Base-by-base conservation (phyloP, 2,888 invertebrate genomes). In the Mylabris sibirica region DNA sequence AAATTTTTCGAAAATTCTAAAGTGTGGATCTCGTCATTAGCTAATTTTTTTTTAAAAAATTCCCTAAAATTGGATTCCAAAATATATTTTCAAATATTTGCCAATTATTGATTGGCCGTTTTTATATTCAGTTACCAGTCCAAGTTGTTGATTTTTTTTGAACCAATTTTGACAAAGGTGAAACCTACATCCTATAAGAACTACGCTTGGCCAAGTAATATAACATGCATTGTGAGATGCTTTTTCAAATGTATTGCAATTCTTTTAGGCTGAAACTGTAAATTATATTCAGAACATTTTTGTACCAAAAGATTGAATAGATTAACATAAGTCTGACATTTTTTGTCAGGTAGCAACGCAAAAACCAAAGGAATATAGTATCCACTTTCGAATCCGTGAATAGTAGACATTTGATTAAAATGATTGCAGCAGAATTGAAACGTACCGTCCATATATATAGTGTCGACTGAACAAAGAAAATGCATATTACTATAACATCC, bases 361-460 rank as follows among this genome's bases (percentile, higher is more conserved):
- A 64, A 64, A 8, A 64, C 53, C 34, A 57, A 17, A 49, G 64
- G 64, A 53, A 53, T 64, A 35, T 64, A 64, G 26, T 64, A 49
- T n/a, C 24, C 53, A 30, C 49, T 64, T 64, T 24, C 9, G 24
- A 64, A 20, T 14, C 53, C 64, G 17, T 64, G 64, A 53, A 64
- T 22, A 14, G 17, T 64, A 53, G 41, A 64, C 49, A 64, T 24
- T 24, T 64, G 64, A 53, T 2, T 22, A 17, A 64, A 64, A 64
- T 34, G 49, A 49, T 64, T 44, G 9, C 44, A 9, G 17, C 53
- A 49, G 24, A 11, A 64, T 14, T 53, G 17, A 57, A 64, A 64
- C 24, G 64, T 64, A 49, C 53, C 64, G 49, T 64, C 64, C 14
- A 64, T 24, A 26, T 64, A 64, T 20, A 64, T 26, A 24, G 64